Conservation (phyloP, 2,113 vertebrate species). For the Chascanopsetta lugubris region DNA sequence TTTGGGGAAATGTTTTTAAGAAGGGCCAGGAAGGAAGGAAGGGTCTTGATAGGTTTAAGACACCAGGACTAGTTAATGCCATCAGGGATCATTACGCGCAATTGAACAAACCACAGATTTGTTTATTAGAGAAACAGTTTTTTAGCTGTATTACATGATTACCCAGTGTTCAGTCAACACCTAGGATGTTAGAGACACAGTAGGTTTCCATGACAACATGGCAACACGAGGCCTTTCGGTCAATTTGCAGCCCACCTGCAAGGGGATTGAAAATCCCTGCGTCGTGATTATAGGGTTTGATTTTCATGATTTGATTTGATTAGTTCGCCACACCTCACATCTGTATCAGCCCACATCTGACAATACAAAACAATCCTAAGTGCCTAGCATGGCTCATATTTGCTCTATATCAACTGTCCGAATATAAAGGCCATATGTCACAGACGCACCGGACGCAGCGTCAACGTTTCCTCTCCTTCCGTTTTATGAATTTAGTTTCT, state of each 20-base stretch:
- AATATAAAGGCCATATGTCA: conserved; percentile 53
- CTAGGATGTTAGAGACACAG: conserved; percentile 28
- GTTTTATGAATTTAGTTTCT: conserved; percentile 2
- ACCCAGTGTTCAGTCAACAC: conserved; percentile 43
- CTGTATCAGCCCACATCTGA: conserved; percentile 36
- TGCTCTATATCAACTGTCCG: conserved; percentile 55
- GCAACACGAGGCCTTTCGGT: conserved; percentile 10
- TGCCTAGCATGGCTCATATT: conserved; percentile 73
- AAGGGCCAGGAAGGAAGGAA: conserved; percentile 64
- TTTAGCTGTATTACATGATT: conserved; percentile 38
- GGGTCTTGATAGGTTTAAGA: conserved; percentile 66
- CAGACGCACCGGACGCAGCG: conserved; percentile 13
- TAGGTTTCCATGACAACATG: conserved; percentile 46
- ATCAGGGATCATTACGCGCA: conserved; percentile 68
- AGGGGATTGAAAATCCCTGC: too few relatives aligned
- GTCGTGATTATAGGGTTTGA: too few relatives aligned
- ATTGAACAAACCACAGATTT: conserved; percentile 58
- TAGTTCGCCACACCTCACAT: conserved; percentile 29
- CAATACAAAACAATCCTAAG: conserved; percentile 61
- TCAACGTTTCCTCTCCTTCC: not conserved
- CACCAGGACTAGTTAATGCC: conserved; percentile 69
- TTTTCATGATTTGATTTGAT: too few relatives aligned
- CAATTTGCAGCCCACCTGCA: conserved; percentile 13
- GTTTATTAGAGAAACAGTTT: conserved; percentile 35
- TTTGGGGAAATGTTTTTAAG: conserved; percentile 73